Percentiles rank a stretch among this genome's conserved stretches.
phyloP scores from a whole-genome alignment of 2,888 invertebrate species.

The Penaeus monodon region DNA sequence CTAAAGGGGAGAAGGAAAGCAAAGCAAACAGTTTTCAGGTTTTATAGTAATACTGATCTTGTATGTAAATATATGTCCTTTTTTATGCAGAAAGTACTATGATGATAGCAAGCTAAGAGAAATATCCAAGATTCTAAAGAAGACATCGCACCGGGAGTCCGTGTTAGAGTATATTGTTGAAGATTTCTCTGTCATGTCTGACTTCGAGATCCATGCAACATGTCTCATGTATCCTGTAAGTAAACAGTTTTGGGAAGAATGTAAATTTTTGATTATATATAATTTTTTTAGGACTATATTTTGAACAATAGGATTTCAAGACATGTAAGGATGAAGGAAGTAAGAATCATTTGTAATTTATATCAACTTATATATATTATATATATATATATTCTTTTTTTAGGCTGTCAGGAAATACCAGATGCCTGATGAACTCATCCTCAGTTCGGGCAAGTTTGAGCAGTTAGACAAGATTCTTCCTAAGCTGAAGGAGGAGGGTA shows the following conservation, averaged over 20 bases:
- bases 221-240: conserved; percentile 78
- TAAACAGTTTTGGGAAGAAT: conserved; percentile 33
- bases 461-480: conserved; percentile 84
- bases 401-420: conserved; percentile 59
- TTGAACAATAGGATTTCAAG: too few species aligned
- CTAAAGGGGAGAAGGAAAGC: too few species aligned
- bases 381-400: background rate
- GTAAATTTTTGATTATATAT: too few species aligned
- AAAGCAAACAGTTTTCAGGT: too few species aligned
- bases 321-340: background rate
- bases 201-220: conserved; percentile 89
- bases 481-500: conserved; percentile 79
- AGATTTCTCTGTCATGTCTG: conserved; percentile 88
- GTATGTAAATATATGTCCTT: background rate
- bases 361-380: background rate
- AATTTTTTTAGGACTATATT: too few species aligned
- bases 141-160: conserved; percentile 60
- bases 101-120: conserved; percentile 52
- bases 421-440: conserved; percentile 76
- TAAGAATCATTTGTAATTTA: background rate
- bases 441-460: conserved; percentile 88
- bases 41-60: too few species aligned
- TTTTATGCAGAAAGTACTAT: conserved; percentile 53
- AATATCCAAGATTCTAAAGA: conserved; percentile 63
- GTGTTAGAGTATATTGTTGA: conserved; percentile 82